Percentiles rank a stretch among this genome's conserved stretches.
phyloP scores from a whole-genome alignment of 2,888 invertebrate species.

The Lysandra coridon region DNA sequence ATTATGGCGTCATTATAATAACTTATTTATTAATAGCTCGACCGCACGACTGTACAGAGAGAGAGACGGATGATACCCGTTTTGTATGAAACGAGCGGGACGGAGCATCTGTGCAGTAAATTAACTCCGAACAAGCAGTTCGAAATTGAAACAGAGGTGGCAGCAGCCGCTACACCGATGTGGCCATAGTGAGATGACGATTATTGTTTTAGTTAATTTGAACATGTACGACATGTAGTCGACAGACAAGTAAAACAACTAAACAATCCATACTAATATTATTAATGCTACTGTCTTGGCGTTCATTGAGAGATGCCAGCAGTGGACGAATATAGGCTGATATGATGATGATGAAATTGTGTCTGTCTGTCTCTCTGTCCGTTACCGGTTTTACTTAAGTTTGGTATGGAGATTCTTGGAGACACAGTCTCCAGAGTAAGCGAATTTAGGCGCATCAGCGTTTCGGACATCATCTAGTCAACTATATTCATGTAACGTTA shows the following conservation, averaged over 20 bases:
- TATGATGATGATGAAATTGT: too few species aligned
- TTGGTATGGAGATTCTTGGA: too few species aligned
- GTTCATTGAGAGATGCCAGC: too few species aligned
- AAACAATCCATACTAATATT: not conserved
- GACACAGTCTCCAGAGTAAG: too few species aligned
- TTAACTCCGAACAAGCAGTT: not conserved
- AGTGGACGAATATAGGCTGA: too few species aligned
- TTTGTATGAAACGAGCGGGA: not conserved
- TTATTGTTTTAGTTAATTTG: not conserved
- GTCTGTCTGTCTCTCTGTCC: too few species aligned
- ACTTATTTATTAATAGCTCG: not conserved
- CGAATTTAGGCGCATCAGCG: too few species aligned
- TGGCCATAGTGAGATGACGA: not conserved
- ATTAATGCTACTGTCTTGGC: too few species aligned
- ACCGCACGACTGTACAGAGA: not conserved
- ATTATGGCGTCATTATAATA: not conserved
- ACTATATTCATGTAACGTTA: too few species aligned
- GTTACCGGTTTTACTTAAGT: too few species aligned
- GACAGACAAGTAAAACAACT: not conserved
- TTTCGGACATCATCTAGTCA: too few species aligned
- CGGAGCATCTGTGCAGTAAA: not conserved
- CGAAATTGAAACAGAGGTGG: not conserved
- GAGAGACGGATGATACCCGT: not conserved
- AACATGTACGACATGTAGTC: not conserved
- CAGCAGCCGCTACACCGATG: not conserved